These are phyloP conservation scores for Botia almorhae DNA, from an alignment of 2,797 vertebrate species.

Conservation along the genomic window DNA sequence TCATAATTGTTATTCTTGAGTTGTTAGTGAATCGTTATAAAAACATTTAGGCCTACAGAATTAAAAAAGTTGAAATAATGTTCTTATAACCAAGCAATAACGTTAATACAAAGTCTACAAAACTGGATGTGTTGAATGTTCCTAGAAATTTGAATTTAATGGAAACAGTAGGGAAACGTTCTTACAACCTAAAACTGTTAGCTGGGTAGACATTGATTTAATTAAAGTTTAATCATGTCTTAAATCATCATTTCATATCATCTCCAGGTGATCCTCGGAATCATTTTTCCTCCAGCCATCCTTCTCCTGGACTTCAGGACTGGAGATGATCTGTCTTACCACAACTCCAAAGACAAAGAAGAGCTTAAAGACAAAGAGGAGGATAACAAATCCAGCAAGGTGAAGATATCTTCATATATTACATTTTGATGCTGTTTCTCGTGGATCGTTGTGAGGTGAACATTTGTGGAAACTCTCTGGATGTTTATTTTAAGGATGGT, in stretches of 20 bases:
- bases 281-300: conserved; percentile 91
- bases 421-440: neutral
- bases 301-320: conserved; percentile 91
- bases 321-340: conserved; percentile 87
- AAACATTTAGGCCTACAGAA: too few species aligned
- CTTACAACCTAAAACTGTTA: too few species aligned
- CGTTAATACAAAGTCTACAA: too few species aligned
- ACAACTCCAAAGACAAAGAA: conserved; percentile 82
- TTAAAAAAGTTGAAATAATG: too few species aligned
- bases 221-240: too few species aligned
- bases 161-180: too few species aligned
- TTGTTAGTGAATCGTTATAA: too few species aligned
- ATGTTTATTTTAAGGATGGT: conserved; percentile 76
- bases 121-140: too few species aligned
- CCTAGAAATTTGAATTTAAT: too few species aligned
- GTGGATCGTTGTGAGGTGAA: neutral
- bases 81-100: too few species aligned
- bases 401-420: neutral
- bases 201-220: too few species aligned
- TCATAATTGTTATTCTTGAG: too few species aligned
- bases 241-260: neutral
- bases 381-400: conserved; percentile 83
- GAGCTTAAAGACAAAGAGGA: conserved; percentile 90
- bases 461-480: neutral
- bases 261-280: conserved; percentile 92